These are phyloP conservation scores for Pseudochirops corinnae DNA, from an alignment of 2,797 vertebrate genomes.

Conservation along the genomic window DNA sequence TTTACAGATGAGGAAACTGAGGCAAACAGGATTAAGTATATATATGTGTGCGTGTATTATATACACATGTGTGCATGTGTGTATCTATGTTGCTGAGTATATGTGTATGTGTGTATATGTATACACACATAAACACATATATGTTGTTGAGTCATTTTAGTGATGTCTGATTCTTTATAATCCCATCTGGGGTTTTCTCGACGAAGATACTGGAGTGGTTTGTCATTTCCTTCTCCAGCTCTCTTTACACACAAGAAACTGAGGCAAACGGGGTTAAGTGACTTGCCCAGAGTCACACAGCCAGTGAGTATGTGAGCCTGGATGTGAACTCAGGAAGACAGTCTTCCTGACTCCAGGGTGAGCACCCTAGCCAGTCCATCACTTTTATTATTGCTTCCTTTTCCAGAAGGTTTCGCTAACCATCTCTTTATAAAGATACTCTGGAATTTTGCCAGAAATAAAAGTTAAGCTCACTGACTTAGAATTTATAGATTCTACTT, in stretches of 20 bases:
- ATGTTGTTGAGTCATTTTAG: too few relatives aligned
- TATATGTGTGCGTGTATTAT: too few relatives aligned
- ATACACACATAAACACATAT: too few relatives aligned
- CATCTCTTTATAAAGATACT: not conserved
- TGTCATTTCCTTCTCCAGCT: not conserved
- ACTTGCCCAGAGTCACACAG: not conserved
- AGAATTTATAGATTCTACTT: not conserved
- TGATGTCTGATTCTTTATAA: not conserved
- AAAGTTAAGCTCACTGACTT: not conserved
- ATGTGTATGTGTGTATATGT: too few relatives aligned
- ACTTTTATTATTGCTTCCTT: not conserved
- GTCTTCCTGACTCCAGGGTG: not conserved
- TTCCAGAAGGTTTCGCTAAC: not conserved
- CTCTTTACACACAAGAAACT: not conserved
- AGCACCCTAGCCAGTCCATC: not conserved
- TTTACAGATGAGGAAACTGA: too few relatives aligned
- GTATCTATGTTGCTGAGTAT: too few relatives aligned
- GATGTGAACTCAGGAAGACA: not conserved
- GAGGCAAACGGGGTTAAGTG: not conserved
- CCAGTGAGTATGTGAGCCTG: not conserved
- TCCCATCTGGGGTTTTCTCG: not conserved
- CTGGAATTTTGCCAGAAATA: not conserved
- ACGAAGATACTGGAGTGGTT: not conserved
- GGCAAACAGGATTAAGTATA: too few relatives aligned
- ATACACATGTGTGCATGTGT: too few relatives aligned